A percentile compares a stretch with the other conserved stretches of the same genome.
These are phyloP conservation scores for Aythya baeri DNA, from an alignment of 2,113 vertebrate genomes.

Conservation along the genomic window DNA sequence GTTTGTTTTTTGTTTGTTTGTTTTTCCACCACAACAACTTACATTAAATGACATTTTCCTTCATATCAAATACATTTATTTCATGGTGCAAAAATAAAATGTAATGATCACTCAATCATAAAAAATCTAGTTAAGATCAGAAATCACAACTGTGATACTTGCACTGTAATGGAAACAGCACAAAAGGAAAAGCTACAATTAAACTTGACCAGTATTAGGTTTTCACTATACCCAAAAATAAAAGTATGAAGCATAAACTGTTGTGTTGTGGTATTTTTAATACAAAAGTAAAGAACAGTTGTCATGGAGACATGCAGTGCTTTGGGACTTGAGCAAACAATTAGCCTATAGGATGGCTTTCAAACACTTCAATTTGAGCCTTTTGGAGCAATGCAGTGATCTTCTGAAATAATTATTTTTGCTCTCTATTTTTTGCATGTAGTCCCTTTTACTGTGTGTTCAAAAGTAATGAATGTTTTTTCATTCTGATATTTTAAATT, in stretches of 20 bases:
- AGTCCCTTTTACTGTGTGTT: background rate
- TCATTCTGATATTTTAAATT: background rate
- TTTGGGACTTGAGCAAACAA: slow-evolving; percentile 39
- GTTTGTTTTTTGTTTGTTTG: too few relatives aligned
- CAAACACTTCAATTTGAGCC: slow-evolving; percentile 39
- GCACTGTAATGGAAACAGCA: background rate
- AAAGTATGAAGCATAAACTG: slow-evolving; percentile 26
- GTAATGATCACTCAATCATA: background rate
- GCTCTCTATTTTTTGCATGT: background rate
- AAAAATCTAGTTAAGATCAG: background rate
- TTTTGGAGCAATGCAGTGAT: slow-evolving; percentile 5
- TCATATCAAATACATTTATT: background rate
- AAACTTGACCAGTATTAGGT: background rate
- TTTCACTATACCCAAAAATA: background rate
- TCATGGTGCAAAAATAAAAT: background rate
- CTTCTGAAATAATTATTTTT: slow-evolving; percentile 26
- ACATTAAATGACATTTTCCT: background rate
- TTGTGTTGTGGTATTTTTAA: background rate
- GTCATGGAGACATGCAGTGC: slow-evolving; percentile 46
- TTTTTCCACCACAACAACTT: background rate
- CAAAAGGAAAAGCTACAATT: background rate
- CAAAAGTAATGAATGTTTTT: background rate
- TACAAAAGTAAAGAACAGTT: slow-evolving; percentile 47
- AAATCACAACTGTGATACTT: background rate
- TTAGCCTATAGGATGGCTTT: slow-evolving; percentile 48